Evolutionary conservation across 2,113 vertebrate genomes (phyloP).

Genomic region (Numida meleagris): DNA sequence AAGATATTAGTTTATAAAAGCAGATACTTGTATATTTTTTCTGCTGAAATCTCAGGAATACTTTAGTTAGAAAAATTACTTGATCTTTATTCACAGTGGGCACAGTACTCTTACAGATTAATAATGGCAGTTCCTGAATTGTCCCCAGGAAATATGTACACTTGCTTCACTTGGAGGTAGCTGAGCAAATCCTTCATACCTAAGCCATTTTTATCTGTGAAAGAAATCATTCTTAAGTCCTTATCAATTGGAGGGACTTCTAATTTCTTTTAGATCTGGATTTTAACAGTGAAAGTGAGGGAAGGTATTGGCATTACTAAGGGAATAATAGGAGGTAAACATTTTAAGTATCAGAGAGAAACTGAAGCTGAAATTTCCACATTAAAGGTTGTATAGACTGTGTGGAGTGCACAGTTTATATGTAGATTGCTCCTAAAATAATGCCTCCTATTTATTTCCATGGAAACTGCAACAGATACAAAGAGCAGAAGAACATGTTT

Average conservation of each 20-base stretch:
- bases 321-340: fast-evolving
- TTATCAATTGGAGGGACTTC: neutral
- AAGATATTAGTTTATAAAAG: neutral
- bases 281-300: neutral
- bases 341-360: neutral
- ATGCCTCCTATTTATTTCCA: too few relatives aligned
- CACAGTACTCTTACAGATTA: neutral
- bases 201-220: neutral
- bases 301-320: neutral
- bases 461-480: too few relatives aligned
- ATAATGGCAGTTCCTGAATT: neutral
- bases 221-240: neutral
- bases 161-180: neutral
- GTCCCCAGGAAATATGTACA: neutral
- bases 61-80: neutral
- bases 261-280: neutral
- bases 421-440: too few relatives aligned
- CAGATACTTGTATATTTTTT: neutral
- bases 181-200: neutral
- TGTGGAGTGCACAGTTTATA: neutral
- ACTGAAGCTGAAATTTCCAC: neutral
- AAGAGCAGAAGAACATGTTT: too few relatives aligned
- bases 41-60: neutral
- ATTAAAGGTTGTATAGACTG: neutral
- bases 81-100: neutral